phyloP scores from a whole-genome alignment of 2,888 invertebrate species.

The Tetrapedia diversipes region DNA sequence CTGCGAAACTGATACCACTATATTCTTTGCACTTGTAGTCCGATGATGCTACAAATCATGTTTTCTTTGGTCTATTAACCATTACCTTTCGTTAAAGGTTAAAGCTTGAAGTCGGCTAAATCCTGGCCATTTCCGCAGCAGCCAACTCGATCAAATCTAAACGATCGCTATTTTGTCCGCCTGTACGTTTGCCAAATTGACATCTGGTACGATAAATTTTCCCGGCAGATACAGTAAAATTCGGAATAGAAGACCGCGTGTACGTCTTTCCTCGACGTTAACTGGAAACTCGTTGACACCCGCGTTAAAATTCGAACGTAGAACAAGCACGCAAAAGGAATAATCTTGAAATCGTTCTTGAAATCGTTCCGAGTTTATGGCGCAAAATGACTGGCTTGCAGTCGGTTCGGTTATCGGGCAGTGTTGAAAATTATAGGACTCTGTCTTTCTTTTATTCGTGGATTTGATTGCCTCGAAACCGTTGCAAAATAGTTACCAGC shows the following conservation, averaged over 20 bases:
- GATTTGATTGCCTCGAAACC: neutral
- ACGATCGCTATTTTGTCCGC: neutral
- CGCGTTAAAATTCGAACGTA: neutral
- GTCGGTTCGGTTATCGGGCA: neutral
- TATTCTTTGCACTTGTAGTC: neutral
- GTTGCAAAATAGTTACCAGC: no score
- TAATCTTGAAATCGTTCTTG: neutral
- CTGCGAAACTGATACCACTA: no score
- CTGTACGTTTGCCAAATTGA: constrained; percentile 1
- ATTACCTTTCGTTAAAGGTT: neutral
- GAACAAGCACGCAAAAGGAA: neutral
- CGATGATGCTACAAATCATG: neutral
- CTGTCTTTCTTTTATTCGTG: neutral
- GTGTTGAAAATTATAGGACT: neutral
- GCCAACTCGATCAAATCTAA: neutral
- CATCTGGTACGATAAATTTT: neutral
- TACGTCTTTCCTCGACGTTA: no score
- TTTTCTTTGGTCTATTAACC: no score
- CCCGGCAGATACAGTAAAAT: neutral
- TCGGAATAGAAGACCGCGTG: neutral
- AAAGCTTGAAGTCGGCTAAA: neutral
- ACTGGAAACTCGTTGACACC: neutral
- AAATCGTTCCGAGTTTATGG: constrained; percentile 12
- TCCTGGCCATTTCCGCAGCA: neutral
- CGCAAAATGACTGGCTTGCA: constrained; percentile 5